These are phyloP conservation scores for Clavelina lepadiformis DNA, from an alignment of 23 tunicate genomes.

Conservation along the genomic window DNA sequence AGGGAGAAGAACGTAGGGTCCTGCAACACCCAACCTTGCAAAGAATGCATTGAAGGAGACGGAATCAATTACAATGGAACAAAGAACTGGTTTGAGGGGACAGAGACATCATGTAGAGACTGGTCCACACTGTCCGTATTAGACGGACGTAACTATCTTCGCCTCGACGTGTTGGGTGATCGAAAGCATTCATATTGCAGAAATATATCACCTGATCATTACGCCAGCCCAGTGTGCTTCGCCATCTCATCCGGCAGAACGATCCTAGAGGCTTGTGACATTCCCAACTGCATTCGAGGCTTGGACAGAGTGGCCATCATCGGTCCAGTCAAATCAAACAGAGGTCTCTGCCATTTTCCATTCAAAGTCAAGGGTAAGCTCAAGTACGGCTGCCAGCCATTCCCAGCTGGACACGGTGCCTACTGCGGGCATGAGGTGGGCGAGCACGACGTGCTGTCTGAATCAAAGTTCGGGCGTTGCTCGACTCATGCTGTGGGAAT, in stretches of 20 bases:
- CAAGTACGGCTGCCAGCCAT: background rate
- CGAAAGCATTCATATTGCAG: conserved; percentile 35
- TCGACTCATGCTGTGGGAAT: conserved; percentile 4
- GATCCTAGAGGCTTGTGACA: conserved; percentile 16
- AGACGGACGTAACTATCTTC: background rate
- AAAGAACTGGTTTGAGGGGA: background rate
- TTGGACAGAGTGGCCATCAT: background rate
- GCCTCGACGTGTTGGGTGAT: background rate
- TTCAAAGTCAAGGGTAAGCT: conserved; percentile 6
- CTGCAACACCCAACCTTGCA: conserved; percentile 57
- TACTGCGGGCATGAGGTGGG: conserved; percentile 8
- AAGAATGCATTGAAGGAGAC: conserved; percentile 13
- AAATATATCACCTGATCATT: conserved; percentile 17
- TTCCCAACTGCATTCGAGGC: conserved; percentile 15
- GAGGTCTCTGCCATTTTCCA: conserved; percentile 36
- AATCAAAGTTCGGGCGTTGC: background rate
- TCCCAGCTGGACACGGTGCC: background rate
- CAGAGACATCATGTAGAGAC: background rate
- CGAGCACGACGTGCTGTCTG: background rate
- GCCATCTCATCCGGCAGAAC: background rate
- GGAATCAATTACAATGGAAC: conserved; percentile 32
- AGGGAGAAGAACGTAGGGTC: background rate
- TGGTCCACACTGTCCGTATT: background rate
- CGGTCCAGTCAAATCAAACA: background rate
- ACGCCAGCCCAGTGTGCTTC: conserved; percentile 26